Evolutionary conservation across 2,113 vertebrate genomes (phyloP).

Genomic region (Cephalopterus ornatus): DNA sequence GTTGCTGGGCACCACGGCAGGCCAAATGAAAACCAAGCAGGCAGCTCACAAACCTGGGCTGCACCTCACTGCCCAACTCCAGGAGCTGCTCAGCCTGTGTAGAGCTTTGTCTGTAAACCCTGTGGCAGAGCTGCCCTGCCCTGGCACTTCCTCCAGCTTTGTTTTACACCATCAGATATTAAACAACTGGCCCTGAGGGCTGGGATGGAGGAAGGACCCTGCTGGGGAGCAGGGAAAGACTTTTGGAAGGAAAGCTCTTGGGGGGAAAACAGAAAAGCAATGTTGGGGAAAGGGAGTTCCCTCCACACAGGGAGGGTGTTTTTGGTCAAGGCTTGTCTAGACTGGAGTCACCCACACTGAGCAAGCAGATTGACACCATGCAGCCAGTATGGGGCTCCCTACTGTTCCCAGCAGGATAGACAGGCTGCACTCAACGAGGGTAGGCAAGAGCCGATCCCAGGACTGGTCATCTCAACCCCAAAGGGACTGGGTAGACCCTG

Average conservation of each 20-base stretch:
- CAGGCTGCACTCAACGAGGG: fast-evolving
- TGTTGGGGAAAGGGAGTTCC: neutral
- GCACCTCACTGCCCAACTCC: fast-evolving
- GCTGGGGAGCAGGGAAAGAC: neutral
- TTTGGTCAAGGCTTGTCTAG: constrained; percentile 47
- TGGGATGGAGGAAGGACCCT: neutral
- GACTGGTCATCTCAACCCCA: neutral
- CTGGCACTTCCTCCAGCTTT: neutral
- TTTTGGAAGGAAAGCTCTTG: neutral
- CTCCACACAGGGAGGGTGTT: neutral
- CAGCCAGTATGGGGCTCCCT: neutral
- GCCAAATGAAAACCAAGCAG: neutral
- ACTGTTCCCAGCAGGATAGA: neutral
- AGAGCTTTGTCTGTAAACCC: neutral
- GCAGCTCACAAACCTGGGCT: neutral
- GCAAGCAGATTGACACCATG: neutral
- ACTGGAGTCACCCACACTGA: neutral
- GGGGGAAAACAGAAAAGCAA: neutral
- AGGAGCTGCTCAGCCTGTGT: neutral
- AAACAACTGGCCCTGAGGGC: neutral
- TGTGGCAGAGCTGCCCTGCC: neutral
- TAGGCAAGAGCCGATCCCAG: neutral
- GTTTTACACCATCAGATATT: neutral
- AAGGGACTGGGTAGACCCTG: fast-evolving
- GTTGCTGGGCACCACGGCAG: neutral